A percentile compares a stretch with the other conserved stretches of the same genome.
These are phyloP conservation scores for Agrilus biguttatus DNA, from an alignment of 2,888 invertebrate species.

Conservation along the genomic window DNA sequence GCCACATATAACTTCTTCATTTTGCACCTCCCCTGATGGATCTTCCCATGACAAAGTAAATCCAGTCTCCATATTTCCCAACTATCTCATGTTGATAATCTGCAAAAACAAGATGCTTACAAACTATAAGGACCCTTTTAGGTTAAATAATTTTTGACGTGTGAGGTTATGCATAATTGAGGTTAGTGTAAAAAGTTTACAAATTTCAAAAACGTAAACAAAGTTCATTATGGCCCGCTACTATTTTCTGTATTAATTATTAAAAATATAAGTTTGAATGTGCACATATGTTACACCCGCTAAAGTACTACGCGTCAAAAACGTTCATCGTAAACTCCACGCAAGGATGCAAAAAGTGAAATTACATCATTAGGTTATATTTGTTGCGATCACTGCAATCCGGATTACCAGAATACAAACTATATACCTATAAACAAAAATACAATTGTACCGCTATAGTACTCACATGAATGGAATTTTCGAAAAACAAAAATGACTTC, in stretches of 20 bases:
- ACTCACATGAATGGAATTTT: conserved; percentile 1
- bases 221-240: conserved; percentile 9
- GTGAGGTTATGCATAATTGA: conserved; percentile 33
- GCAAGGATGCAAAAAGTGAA: conserved; percentile 20
- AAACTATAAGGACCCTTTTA: conserved; percentile 12
- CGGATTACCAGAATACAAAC: not conserved
- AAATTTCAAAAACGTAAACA: conserved; percentile 30
- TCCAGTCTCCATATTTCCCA: conserved; percentile 23
- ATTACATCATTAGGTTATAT: conserved; percentile 23
- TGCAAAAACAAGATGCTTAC: conserved; percentile 1
- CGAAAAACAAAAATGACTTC: conserved; percentile 24
- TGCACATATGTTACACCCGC: too few relatives aligned
- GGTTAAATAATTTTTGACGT: conserved; percentile 29
- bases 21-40: conserved; percentile 23
- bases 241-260: too few relatives aligned
- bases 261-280: too few relatives aligned
- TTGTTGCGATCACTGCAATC: conserved; percentile 1
- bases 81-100: conserved; percentile 1
- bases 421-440: conserved; percentile 1
- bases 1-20: conserved; percentile 39
- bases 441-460: not conserved
- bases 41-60: conserved; percentile 30
- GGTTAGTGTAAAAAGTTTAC: conserved; percentile 26
- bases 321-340: conserved; percentile 20
- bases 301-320: conserved; percentile 17